A percentile compares a stretch with the other conserved stretches of the same genome.
Evolutionary conservation across 2,888 invertebrate species (phyloP).

Genomic region (Pachymerium ferrugineum): DNA sequence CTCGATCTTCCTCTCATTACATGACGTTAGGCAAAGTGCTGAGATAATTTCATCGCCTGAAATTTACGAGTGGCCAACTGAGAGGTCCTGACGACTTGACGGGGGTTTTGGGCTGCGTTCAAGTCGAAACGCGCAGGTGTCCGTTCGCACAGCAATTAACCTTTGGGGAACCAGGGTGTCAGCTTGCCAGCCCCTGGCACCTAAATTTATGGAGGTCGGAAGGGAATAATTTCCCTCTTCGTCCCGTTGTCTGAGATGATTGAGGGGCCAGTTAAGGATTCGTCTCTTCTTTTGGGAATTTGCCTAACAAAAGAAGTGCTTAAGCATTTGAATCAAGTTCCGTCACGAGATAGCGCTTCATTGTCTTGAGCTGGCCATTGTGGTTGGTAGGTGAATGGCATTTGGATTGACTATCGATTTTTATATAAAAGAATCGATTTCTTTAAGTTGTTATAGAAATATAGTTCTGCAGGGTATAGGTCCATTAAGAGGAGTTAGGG

Average conservation of each 20-base stretch:
- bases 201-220: slow-evolving; percentile 14
- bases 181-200: not conserved
- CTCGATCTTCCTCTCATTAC: not conserved
- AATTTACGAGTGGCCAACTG: not conserved
- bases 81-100: not conserved
- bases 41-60: not conserved
- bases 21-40: not conserved
- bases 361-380: not conserved
- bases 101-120: no score
- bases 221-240: slow-evolving; percentile 2
- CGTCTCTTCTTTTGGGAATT: not conserved
- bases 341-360: not conserved
- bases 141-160: slow-evolving; percentile 21
- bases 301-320: slow-evolving; percentile 12
- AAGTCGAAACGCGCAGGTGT: not conserved
- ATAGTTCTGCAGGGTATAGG: not conserved
- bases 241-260: not conserved
- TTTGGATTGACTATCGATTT: not conserved
- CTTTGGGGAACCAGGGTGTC: not conserved
- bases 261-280: slow-evolving; percentile 11
- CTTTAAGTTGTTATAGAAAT: no score
- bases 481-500: slow-evolving; percentile 12
- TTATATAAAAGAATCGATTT: no score
- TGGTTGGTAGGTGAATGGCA: not conserved
- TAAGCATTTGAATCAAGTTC: slow-evolving; percentile 1